Base-by-base conservation (phyloP, 2,113 vertebrate genomes). In the Bubo blakistoni region DNA sequence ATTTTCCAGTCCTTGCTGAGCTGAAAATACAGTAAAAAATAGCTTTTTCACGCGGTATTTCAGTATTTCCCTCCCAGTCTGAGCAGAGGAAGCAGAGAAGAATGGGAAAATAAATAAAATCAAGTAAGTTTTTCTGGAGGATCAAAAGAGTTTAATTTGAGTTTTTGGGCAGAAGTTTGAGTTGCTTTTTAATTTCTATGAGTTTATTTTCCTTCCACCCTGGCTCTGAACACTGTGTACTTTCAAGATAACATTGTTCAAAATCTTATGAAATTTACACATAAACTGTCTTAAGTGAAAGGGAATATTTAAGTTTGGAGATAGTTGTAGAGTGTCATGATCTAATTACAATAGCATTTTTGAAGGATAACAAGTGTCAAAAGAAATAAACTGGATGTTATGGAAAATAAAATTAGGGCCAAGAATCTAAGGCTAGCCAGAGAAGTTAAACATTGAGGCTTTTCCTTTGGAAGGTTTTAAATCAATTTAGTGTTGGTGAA, bases 51-150 rank as follows among this genome's bases (percentile, higher is more conserved):
- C 4, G 0, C 3, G 7, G 47, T 51, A 62, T 94, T 96, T 92
- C 85, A 80, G 20, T 66, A 30, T 83, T 92, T 94, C 21, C 30
- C 59, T 84, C 54, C 30, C 52, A 63, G 32, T 69, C 81, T 84
- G 66, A 94, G 69, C 27, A 93, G 86, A 91, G 90, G 96, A 95
- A 95, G 51, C 69, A 88, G 57, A 93, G 88, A 88, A 96, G 96
- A 96, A 95, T 90, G 44, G 72, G 44, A 95, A 97, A 96, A 92
- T 88, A 96, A 97, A 96, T 94, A 96, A 91, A 94, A 94, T 86
- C 82, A 92, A 90, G 42, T 47, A 71, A 59, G 69, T 88, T 94
- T 91, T 96, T 92, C 91, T 93, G 73, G 26, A 92, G 58, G 82
- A 96, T 94, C 85, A 96, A 96, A 95, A 90, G 82, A 84, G 36